Evolutionary conservation across 2,797 vertebrate genomes (phyloP), one percentile per base, ranked within the genome.

Genomic region (Potorous gilbertii): DNA sequence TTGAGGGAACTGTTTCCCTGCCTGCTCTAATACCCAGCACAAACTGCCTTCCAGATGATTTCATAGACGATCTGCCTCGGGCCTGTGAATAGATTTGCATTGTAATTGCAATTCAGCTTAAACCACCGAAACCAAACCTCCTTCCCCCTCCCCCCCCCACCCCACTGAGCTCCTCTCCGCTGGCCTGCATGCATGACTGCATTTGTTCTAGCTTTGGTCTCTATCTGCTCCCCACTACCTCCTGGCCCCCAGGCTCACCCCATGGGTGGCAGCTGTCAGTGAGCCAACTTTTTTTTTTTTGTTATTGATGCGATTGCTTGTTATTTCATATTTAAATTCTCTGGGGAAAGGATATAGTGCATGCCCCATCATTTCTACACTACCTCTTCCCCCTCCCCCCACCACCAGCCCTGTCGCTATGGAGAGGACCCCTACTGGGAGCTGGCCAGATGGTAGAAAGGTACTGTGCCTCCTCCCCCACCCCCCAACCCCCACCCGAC

Each of bases 11-110:
- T 27, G 21, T 50, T 46, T 28, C 9, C 74, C 74, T 40, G 2
- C 24, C 40, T 87, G 74, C 74, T 87, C 74, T 27, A 40, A 87
- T 46, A 87, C 74, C 46, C 46, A 87, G 74, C 27, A 87, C 40
- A 93, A 62, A 93, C 14, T 56, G 92, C 93, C 97, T 95, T 28
- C 91, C 95, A 34, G 95, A 31, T 29, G 40, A 0, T 96, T 96
- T 96, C 59, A 27, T 94, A 1, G 92, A 96, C 91, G 90, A 96
- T 91, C 91, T 94, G 95, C 96, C 97, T 93, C 92, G 12, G 3
- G 96, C 92, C 55, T 81, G 57, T 74, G 98, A 97, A 96, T 97
- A 91, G 52, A 95, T 98, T 97, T 97, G 97, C 98, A 98, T 98
- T 24, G 34, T 96, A 94, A 90, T 74, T 14, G 52, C 74, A 27